Evolutionary conservation across 2,888 invertebrate species (phyloP).

Genomic region (Dryocosmus kuriphilus): DNA sequence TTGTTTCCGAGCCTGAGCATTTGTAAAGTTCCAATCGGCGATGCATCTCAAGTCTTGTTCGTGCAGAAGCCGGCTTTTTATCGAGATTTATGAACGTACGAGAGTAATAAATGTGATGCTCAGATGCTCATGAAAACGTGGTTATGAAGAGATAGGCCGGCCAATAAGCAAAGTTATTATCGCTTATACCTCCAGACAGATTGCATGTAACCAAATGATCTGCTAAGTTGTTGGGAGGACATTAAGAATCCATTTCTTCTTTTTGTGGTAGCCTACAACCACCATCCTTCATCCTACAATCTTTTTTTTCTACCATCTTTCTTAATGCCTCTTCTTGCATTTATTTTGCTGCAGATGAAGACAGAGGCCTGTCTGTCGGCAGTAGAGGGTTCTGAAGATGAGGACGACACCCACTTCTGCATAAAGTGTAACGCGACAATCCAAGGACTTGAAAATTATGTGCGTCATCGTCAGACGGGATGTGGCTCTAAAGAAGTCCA

Average conservation of each 20-base stretch:
- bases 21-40: slow-evolving; percentile 38
- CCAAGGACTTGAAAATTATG: slow-evolving; percentile 91
- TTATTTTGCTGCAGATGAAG: background rate
- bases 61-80: slow-evolving; percentile 38
- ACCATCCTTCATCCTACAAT: too few relatives aligned
- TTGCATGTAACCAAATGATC: slow-evolving; percentile 24
- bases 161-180: slow-evolving; percentile 27
- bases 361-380: background rate
- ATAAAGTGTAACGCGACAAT: slow-evolving; percentile 92
- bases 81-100: slow-evolving; percentile 37
- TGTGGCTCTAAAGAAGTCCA: slow-evolving; percentile 79
- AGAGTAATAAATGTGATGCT: slow-evolving; percentile 37
- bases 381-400: slow-evolving; percentile 80
- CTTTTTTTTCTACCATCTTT: background rate
- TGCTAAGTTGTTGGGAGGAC: background rate
- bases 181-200: slow-evolving; percentile 2
- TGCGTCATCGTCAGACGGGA: slow-evolving; percentile 87
- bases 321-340: background rate
- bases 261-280: background rate
- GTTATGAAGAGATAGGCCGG: slow-evolving; percentile 36
- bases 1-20: slow-evolving; percentile 26
- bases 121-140: slow-evolving; percentile 33
- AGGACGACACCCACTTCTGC: slow-evolving; percentile 92
- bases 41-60: slow-evolving; percentile 38
- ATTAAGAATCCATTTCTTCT: slow-evolving; percentile 4